Evolutionary conservation across 2,113 vertebrate species (phyloP).

Genomic region (Mellivora capensis): DNA sequence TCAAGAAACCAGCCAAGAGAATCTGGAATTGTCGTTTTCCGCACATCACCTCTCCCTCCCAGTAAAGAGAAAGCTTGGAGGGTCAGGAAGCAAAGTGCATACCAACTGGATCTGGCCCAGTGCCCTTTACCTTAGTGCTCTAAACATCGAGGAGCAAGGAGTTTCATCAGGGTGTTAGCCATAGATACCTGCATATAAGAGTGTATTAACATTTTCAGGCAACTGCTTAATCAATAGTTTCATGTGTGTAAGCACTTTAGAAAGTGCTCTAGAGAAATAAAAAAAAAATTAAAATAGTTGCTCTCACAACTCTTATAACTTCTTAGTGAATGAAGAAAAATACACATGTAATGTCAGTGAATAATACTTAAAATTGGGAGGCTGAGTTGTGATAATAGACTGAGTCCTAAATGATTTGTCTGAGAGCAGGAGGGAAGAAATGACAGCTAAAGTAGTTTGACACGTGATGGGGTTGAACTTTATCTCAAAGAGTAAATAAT

Average conservation of each 20-base stretch:
- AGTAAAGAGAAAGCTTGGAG: background rate
- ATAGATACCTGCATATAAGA: background rate
- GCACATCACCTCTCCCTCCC: background rate
- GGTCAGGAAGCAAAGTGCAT: background rate
- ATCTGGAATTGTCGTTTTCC: background rate
- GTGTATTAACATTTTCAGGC: background rate
- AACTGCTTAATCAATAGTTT: background rate
- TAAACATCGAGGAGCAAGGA: background rate
- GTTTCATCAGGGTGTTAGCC: fast-evolving
- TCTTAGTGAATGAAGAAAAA: background rate
- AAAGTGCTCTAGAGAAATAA: background rate
- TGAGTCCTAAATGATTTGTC: background rate
- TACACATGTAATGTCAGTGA: background rate
- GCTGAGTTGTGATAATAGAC: background rate
- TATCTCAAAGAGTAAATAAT: background rate
- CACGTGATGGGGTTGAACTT: background rate
- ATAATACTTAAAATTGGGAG: background rate
- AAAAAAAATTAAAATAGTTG: background rate
- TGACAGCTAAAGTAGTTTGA: background rate
- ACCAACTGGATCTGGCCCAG: background rate
- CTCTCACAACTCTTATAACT: background rate
- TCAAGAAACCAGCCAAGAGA: background rate
- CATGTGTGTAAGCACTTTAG: background rate
- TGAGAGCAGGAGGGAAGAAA: background rate
- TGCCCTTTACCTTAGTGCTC: background rate